Conservation (phyloP, 1,140 invertebrate genomes). For the Aphelenchoides besseyi region DNA sequence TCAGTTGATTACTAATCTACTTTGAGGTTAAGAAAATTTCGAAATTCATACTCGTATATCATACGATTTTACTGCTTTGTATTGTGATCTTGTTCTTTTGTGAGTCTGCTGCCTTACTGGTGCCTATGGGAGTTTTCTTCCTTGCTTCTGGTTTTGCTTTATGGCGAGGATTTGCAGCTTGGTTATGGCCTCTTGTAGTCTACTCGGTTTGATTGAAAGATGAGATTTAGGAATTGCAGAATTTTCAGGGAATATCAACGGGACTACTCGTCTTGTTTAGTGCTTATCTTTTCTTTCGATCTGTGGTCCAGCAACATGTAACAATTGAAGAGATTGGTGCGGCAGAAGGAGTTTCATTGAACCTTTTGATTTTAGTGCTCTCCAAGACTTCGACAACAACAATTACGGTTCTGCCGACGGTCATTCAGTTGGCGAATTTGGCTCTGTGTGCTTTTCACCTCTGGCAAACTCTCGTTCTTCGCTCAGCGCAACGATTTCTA, state of each 20-base stretch:
- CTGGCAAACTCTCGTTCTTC: constrained; percentile 18
- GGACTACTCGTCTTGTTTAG: constrained; percentile 17
- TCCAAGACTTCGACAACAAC: constrained; percentile 10
- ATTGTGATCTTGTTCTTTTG: background rate
- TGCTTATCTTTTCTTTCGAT: constrained; percentile 22
- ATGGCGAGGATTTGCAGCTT: constrained; percentile 9
- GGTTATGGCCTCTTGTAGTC: constrained; percentile 23
- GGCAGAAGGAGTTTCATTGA: background rate
- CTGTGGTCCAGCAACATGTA: constrained; percentile 17
- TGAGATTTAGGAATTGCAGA: background rate
- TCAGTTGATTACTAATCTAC: background rate
- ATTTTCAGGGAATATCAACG: constrained; percentile 5
- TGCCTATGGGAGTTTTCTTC: constrained; percentile 4
- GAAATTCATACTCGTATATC: background rate
- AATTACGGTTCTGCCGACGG: background rate
- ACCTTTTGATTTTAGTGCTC: background rate
- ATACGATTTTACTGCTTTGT: background rate
- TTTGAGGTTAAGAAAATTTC: background rate
- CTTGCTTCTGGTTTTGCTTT: constrained; percentile 15
- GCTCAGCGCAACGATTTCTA: background rate
- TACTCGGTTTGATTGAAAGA: background rate
- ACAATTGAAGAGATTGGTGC: background rate
- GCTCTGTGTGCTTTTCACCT: constrained; percentile 15
- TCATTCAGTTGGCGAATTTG: constrained; percentile 4
- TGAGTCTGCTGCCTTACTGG: background rate